Conservation (phyloP, 1,140 invertebrate species). For the Melitaea cinxia region DNA sequence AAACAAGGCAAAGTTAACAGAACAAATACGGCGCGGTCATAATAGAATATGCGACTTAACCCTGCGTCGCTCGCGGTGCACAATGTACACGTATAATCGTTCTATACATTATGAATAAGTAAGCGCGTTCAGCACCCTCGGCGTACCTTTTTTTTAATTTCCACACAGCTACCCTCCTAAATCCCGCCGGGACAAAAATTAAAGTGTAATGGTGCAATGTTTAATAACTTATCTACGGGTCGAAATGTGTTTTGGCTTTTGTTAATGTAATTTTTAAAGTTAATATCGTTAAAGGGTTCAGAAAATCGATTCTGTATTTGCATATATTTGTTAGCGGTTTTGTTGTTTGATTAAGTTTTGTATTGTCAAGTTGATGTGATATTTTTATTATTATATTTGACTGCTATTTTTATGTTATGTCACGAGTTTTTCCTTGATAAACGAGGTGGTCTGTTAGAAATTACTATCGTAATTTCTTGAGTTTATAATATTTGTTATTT, state of each 20-base stretch:
- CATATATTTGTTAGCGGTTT: constrained; percentile 25
- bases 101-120: constrained; percentile 44
- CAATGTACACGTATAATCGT: constrained; percentile 21
- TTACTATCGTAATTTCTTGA: too few relatives aligned
- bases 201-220: constrained; percentile 77
- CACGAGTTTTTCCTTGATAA: too few relatives aligned
- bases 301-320: constrained; percentile 40
- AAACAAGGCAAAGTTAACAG: constrained; percentile 51
- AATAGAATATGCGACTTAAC: constrained; percentile 34
- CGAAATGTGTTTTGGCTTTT: constrained; percentile 67
- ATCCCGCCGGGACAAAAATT: constrained; percentile 73
- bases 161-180: constrained; percentile 53
- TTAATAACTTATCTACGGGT: constrained; percentile 79
- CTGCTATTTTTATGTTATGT: too few relatives aligned
- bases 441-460: too few relatives aligned
- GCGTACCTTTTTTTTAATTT: constrained; percentile 64
- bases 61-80: constrained; percentile 26
- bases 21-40: constrained; percentile 38
- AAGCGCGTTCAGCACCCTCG: constrained; percentile 38
- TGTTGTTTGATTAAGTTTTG: background rate
- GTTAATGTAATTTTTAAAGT: constrained; percentile 76
- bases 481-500: too few relatives aligned
- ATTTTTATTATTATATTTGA: background rate
- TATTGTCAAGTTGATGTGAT: background rate
- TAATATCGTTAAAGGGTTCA: constrained; percentile 53